phyloP scores from a whole-genome alignment of 1,140 invertebrate genomes.

The Gryllus bimaculatus region DNA sequence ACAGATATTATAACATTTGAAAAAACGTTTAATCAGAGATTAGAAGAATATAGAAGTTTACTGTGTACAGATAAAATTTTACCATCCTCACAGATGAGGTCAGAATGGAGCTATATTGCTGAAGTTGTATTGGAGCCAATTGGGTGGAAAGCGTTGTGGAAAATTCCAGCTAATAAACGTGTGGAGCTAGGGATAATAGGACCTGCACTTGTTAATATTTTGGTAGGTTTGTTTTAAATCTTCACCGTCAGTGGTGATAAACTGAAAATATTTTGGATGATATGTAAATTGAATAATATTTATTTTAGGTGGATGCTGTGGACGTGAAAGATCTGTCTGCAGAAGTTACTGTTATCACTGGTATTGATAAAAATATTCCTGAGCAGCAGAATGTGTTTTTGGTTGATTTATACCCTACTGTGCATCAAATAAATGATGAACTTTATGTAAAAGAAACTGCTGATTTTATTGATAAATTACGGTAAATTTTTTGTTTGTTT shows the following conservation, averaged over 20 bases:
- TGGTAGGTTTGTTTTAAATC: too few relatives aligned
- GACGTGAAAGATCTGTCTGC: constrained; percentile 39
- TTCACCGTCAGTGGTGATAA: too few relatives aligned
- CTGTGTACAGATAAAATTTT: constrained; percentile 30
- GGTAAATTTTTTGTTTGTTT: constrained; percentile 26
- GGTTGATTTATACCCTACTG: constrained; percentile 47
- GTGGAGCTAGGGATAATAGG: constrained; percentile 33
- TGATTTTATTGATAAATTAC: constrained; percentile 41
- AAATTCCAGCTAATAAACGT: constrained; percentile 46
- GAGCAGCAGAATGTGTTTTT: constrained; percentile 45
- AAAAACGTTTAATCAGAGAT: constrained; percentile 44
- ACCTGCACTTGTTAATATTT: too few relatives aligned
- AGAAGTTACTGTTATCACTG: constrained; percentile 43
- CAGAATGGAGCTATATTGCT: constrained; percentile 45
- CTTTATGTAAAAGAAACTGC: constrained; percentile 37
- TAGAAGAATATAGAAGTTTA: constrained; percentile 43
- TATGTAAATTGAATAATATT: constrained; percentile 30
- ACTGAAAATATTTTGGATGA: too few relatives aligned
- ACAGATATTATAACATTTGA: constrained; percentile 44
- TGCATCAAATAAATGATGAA: constrained; percentile 40
- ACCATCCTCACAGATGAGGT: constrained; percentile 40
- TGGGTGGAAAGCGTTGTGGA: constrained; percentile 54
- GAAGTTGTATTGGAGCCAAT: constrained; percentile 45
- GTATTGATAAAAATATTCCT: constrained; percentile 47
- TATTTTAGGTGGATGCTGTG: constrained; percentile 42